phyloP scores from a whole-genome alignment of 2,888 invertebrate species.

The Melitaea athalia region DNA sequence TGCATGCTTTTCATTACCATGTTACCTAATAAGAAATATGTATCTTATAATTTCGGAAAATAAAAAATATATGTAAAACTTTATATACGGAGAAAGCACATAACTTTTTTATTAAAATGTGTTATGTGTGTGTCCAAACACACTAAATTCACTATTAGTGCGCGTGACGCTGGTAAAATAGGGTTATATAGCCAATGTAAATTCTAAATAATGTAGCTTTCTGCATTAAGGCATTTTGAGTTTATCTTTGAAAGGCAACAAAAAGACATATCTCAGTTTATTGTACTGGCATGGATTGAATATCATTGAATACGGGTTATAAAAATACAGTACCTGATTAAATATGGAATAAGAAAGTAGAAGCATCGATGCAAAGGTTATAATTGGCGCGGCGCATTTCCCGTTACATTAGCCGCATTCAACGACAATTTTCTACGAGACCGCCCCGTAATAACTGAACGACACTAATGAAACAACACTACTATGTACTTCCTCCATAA shows the following conservation, averaged over 20 bases:
- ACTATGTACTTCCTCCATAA: slow-evolving; percentile 57
- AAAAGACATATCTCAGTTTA: no score
- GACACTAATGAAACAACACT: slow-evolving; percentile 65
- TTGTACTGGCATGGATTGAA: not conserved
- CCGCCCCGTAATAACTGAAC: slow-evolving; percentile 64
- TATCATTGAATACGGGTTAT: slow-evolving; percentile 12
- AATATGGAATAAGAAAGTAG: slow-evolving; percentile 37
- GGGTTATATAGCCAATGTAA: no score
- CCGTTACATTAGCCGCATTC: slow-evolving; percentile 69
- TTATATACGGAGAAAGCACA: not conserved
- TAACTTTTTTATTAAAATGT: no score
- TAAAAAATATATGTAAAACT: not conserved
- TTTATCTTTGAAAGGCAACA: no score
- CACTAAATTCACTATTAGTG: no score
- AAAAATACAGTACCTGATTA: slow-evolving; percentile 21
- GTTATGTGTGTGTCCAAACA: no score
- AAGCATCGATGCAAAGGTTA: slow-evolving; percentile 50
- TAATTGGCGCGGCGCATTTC: slow-evolving; percentile 65
- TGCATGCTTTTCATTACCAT: not conserved
- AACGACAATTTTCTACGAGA: slow-evolving; percentile 60
- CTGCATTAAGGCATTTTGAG: no score
- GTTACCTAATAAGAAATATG: not conserved
- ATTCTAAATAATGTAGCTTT: no score
- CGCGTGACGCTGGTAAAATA: no score
- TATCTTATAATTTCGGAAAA: not conserved